Evolutionary conservation across 2,888 invertebrate genomes (phyloP).

Genomic region (Deroplatys truncata): DNA sequence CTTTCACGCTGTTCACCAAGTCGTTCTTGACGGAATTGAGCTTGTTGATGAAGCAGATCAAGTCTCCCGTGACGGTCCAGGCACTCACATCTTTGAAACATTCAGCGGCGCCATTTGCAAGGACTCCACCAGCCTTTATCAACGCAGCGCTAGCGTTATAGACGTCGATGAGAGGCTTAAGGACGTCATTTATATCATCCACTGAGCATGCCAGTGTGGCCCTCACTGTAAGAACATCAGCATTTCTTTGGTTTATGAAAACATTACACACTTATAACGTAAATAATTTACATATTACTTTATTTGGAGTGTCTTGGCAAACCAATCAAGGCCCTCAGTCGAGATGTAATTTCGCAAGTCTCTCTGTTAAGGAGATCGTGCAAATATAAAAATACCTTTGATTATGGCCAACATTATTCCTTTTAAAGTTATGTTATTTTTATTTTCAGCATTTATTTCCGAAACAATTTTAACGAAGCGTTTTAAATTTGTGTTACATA

Average conservation of each 20-base stretch:
- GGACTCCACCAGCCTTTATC: neutral
- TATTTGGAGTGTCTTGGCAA: too few species aligned
- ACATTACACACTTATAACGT: too few species aligned
- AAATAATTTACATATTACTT: too few species aligned
- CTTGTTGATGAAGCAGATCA: neutral
- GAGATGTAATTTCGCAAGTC: too few species aligned
- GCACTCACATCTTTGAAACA: neutral
- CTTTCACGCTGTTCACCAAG: neutral
- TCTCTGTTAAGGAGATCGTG: too few species aligned
- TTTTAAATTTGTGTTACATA: too few species aligned
- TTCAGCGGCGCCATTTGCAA: neutral
- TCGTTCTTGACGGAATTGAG: neutral
- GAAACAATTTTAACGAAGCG: too few species aligned
- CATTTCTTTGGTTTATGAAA: neutral
- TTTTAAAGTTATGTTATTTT: too few species aligned
- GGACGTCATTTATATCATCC: neutral
- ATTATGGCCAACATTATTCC: too few species aligned
- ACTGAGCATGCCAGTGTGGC: neutral
- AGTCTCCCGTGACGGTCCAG: neutral
- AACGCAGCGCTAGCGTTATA: neutral
- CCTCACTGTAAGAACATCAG: neutral
- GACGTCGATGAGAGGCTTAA: neutral
- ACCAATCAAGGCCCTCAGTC: too few species aligned
- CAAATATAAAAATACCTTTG: too few species aligned
- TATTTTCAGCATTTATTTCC: too few species aligned